Conservation (phyloP, 2,888 invertebrate genomes). For the Polymixis flavicincta region DNA sequence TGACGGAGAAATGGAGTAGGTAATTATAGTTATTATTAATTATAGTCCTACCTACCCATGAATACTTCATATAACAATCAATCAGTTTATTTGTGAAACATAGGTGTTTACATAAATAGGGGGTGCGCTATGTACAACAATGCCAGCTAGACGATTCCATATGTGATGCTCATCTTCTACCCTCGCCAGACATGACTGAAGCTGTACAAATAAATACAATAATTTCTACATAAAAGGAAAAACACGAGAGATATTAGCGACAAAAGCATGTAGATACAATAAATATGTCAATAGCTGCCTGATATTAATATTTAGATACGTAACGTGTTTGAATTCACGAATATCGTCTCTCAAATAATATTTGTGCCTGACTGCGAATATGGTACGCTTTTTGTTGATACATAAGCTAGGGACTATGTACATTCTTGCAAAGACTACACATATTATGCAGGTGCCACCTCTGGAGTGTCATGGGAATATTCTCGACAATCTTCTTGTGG, state of each 20-base stretch:
- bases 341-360: slow-evolving; percentile 45
- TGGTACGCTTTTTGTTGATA: not conserved
- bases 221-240: slow-evolving; percentile 22
- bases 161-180: not conserved
- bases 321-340: slow-evolving; percentile 48
- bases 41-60: not conserved
- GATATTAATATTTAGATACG: slow-evolving; percentile 50
- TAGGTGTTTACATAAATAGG: too few relatives aligned
- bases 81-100: too few relatives aligned
- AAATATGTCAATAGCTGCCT: slow-evolving; percentile 58
- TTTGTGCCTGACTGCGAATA: slow-evolving; percentile 35
- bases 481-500: not conserved
- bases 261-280: slow-evolving; percentile 47
- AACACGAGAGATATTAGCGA: slow-evolving; percentile 17
- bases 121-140: too few relatives aligned
- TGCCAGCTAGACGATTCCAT: not conserved
- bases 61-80: too few relatives aligned
- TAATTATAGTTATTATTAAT: not conserved
- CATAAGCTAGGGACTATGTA: not conserved
- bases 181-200: slow-evolving; percentile 3
- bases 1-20: not conserved
- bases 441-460: not conserved
- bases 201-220: slow-evolving; percentile 27
- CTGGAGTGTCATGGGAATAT: not conserved
- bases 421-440: slow-evolving; percentile 2